Evolutionary conservation across 2,888 invertebrate species (phyloP), one percentile per base, ranked within the genome.

Genomic region (Leucoptera coffeella): DNA sequence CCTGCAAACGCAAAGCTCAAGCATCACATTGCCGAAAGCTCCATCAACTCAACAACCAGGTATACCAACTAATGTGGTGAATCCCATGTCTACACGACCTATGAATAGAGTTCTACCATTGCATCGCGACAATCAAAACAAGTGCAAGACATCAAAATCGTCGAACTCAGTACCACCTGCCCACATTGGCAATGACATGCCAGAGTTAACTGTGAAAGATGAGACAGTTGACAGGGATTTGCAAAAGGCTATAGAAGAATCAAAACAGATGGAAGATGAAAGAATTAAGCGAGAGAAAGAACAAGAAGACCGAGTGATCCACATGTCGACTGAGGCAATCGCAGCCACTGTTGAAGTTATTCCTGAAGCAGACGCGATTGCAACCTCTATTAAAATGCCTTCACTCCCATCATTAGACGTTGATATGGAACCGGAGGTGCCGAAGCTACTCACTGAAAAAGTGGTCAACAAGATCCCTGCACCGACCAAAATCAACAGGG

Each of bases 51-150:
- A 76, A 42, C 74, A 76, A 39, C 62, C 61, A 32, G 73, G 74
- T 17, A 77, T 82, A 38, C 82, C 82, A 11, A 82, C 81, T 8
- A 83, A 82, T 47, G 78, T 83, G 27, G 83, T 83, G 1, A 80
- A 79, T 43, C 83, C 83, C 2, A 77, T 81, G 58, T 60, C 64
- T 4, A 72, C 58, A 52, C 64, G 85, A 30, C 86, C 86, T 22
- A 86, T 85, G 73, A 86, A 84, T 45, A 73, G 86, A 33, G 86
- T 86, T 2, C 45, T 86, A 26, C 86, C 86, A 7, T 79, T 86
- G 74, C 85, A 85, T 40, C 80, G 84, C 33, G 75, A 78, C 28
- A 73, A 74, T 6, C 73, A 76, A 38, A 76, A 75, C 39, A 73
- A 73, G 22, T 43, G 53, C 30, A 69, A 62, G 33, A 45, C 50